Percentiles rank a stretch among this genome's conserved stretches.
phyloP scores from a whole-genome alignment of 2,888 invertebrate genomes.

The Hofmannophila pseudospretella region DNA sequence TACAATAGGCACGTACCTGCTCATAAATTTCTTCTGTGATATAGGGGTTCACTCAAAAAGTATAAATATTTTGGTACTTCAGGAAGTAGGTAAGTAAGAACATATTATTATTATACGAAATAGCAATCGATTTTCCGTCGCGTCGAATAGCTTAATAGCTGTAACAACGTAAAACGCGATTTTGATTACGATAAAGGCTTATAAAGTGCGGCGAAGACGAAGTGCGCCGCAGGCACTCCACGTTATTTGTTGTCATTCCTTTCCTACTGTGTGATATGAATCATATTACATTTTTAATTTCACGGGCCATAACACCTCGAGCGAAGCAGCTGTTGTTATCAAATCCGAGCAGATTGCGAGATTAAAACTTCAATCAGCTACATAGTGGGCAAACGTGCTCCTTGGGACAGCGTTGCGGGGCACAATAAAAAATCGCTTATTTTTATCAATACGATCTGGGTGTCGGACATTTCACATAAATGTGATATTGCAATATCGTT shows the following conservation, averaged over 20 bases:
- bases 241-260: not conserved
- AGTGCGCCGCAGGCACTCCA: not conserved
- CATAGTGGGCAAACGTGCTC: constrained; percentile 34
- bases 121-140: constrained; percentile 47
- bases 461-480: constrained; percentile 77
- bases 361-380: constrained; percentile 33
- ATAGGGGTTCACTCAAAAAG: too few relatives aligned
- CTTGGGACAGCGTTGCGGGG: constrained; percentile 48
- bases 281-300: constrained; percentile 11
- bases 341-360: constrained; percentile 14
- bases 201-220: constrained; percentile 23
- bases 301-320: constrained; percentile 11
- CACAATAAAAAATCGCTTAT: constrained; percentile 76
- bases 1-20: too few relatives aligned
- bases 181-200: constrained; percentile 52
- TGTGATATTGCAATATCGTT: constrained; percentile 78
- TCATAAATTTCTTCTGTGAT: too few relatives aligned
- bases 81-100: too few relatives aligned
- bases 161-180: constrained; percentile 54
- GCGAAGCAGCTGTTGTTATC: constrained; percentile 3
- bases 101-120: too few relatives aligned
- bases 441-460: constrained; percentile 78
- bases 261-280: not conserved
- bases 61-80: too few relatives aligned
- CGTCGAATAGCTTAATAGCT: constrained; percentile 50